Base-by-base conservation (phyloP, 2,888 invertebrate genomes). In the Timandra comae region DNA sequence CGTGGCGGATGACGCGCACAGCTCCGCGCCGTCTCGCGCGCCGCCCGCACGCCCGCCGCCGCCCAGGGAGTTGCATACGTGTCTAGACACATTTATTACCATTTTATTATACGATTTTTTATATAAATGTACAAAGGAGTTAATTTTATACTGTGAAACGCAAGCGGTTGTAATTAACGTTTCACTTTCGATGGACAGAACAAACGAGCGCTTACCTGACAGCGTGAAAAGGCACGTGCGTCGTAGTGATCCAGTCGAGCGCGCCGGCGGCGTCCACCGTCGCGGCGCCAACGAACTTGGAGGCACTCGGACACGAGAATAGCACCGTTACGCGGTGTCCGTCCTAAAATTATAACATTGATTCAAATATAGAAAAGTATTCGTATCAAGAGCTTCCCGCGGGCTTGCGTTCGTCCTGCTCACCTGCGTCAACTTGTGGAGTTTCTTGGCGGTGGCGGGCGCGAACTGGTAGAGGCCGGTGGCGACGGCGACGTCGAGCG, bases 391-490 rank as follows among this genome's bases (percentile, higher is more conserved):
- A n/a, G n/a, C n/a, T n/a, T n/a, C n/a, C n/a, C n/a, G n/a, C n/a
- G n/a, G n/a, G n/a, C n/a, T n/a, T n/a, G n/a, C n/a, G n/a, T n/a
- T n/a, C n/a, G n/a, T n/a, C n/a, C n/a, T n/a, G n/a, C n/a, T 51
- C 54, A 91, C 91, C 85, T 88, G 87, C 44, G 82, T 86, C 10
- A 85, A 74, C 45, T 87, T 87, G 50, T 88, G 79, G 34, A 92
- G 61, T 55, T 89, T 90, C 56, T 87, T 88, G 38, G 89, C 88
- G 2, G 90, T 90, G 35, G 78, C 79, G 10, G 81, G 84, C n/a
- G 88, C 72, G 55, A 91, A 90, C 8, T 88, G 86, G 86, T 88
- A 91, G 4, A 77, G 70, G 21, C 86, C 86, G 6, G 81, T 81
- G 29, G 61, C 73, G 40, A 88, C 80, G 3, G 90, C 89, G 9